A percentile compares a stretch with the other conserved stretches of the same genome.
Conservation (phyloP, 2,888 invertebrate species). For the Harpagoxenus sublaevis region DNA sequence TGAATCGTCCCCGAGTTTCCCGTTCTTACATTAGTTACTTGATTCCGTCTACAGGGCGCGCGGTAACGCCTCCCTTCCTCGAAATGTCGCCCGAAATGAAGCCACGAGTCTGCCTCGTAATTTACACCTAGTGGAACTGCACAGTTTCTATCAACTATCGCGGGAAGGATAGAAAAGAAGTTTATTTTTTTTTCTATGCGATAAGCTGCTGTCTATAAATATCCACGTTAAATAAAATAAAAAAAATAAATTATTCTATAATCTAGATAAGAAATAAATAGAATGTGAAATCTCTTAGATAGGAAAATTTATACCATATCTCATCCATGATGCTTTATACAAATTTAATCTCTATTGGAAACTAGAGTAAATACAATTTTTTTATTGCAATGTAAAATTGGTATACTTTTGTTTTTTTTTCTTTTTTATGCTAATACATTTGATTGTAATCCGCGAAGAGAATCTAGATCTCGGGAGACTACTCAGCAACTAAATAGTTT, state of each 20-base stretch:
- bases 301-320: neutral
- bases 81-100: slow-evolving; percentile 65
- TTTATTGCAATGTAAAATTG: neutral
- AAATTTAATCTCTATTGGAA: neutral
- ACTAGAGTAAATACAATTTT: neutral
- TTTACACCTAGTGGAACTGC: slow-evolving; percentile 66
- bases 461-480: slow-evolving; percentile 57
- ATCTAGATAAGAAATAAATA: neutral
- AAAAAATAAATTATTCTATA: neutral
- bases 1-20: slow-evolving; percentile 71
- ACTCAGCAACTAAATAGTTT: slow-evolving; percentile 74
- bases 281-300: neutral
- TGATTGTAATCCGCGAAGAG: slow-evolving; percentile 16
- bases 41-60: slow-evolving; percentile 70
- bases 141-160: neutral
- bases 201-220: neutral
- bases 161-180: neutral
- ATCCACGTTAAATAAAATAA: neutral
- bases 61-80: slow-evolving; percentile 71
- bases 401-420: neutral
- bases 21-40: slow-evolving; percentile 77
- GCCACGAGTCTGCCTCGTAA: slow-evolving; percentile 62
- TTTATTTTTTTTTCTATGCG: slow-evolving; percentile 14
- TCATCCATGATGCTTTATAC: neutral
- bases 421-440: neutral